Conservation (phyloP, 1,140 invertebrate genomes). For the Goniozus legneri region DNA sequence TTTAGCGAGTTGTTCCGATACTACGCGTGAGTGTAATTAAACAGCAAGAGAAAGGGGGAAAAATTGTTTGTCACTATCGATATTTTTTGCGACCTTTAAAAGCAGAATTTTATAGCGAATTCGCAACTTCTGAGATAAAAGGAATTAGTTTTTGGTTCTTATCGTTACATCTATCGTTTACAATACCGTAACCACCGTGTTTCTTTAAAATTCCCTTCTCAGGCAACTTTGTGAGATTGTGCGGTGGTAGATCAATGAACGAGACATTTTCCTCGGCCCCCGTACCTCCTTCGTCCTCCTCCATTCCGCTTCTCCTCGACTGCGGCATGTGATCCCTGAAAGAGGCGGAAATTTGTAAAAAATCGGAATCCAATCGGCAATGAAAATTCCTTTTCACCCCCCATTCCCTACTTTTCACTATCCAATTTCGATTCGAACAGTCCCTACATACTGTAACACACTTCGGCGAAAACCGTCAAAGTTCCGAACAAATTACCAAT, state of each 20-base stretch:
- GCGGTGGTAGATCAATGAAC: constrained; percentile 75
- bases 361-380: constrained; percentile 1
- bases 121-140: no score
- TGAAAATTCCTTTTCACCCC: background rate
- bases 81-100: no score
- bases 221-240: constrained; percentile 72
- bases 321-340: constrained; percentile 75
- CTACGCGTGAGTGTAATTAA: no score
- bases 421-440: background rate
- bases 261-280: constrained; percentile 75
- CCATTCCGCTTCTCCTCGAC: constrained; percentile 65
- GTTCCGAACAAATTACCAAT: constrained; percentile 6
- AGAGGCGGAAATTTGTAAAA: constrained; percentile 24
- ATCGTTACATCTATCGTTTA: constrained; percentile 57
- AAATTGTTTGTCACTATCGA: no score
- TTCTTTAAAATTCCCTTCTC: constrained; percentile 88
- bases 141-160: constrained; percentile 41
- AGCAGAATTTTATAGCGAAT: no score
- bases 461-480: background rate
- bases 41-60: no score
- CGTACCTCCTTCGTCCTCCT: constrained; percentile 67
- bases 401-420: no score
- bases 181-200: constrained; percentile 70
- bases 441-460: background rate
- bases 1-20: no score